Evolutionary conservation across 2,113 vertebrate genomes (phyloP).

Genomic region (Oceanodroma tethys): DNA sequence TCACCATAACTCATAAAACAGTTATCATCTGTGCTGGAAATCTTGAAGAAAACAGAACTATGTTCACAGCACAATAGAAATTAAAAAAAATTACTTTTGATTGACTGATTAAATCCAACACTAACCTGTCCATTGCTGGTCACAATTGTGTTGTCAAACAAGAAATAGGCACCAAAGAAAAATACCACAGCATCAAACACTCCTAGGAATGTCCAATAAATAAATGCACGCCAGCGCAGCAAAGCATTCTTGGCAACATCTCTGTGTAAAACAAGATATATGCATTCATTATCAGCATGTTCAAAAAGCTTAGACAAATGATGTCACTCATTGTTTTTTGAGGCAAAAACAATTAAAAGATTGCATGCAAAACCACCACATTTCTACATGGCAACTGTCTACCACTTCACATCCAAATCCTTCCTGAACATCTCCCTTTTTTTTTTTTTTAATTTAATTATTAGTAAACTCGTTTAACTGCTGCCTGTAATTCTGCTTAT

Average conservation of each 20-base stretch:
- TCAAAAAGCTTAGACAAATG: not conserved
- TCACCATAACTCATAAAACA: not conserved
- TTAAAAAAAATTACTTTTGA: not conserved
- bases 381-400: not conserved
- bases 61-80: not conserved
- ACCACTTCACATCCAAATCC: not conserved
- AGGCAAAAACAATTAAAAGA: not conserved
- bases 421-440: not conserved
- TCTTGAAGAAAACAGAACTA: not conserved
- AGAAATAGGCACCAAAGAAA: slow-evolving; percentile 97
- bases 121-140: slow-evolving; percentile 96
- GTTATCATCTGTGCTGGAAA: not conserved
- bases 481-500: not conserved
- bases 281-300: not conserved
- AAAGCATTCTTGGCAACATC: slow-evolving; percentile 94
- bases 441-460: not conserved
- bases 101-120: not conserved
- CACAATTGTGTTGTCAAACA: slow-evolving; percentile 92
- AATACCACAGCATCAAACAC: slow-evolving; percentile 92
- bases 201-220: slow-evolving; percentile 94
- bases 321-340: not conserved
- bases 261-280: slow-evolving; percentile 63
- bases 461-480: not conserved
- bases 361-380: not conserved
- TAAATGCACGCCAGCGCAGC: slow-evolving; percentile 88